Evolutionary conservation across 2,888 invertebrate species (phyloP).

Genomic region (Lypha dubia): DNA sequence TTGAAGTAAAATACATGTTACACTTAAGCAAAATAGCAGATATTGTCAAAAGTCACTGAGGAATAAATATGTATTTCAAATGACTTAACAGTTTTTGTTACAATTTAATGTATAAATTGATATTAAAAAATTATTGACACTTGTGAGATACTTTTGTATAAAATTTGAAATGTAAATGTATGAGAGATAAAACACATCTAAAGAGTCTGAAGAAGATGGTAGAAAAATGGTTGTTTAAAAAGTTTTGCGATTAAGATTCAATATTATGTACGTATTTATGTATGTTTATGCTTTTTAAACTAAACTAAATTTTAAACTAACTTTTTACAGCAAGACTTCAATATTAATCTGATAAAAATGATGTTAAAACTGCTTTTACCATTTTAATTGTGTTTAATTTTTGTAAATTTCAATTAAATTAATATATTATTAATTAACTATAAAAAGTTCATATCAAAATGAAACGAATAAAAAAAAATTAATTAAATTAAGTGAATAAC

Average conservation of each 20-base stretch:
- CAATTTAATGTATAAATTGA: constrained; percentile 34
- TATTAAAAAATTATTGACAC: constrained; percentile 27
- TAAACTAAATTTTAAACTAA: background rate
- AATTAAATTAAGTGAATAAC: constrained; percentile 46
- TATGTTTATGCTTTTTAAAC: background rate
- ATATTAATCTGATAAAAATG: constrained; percentile 2
- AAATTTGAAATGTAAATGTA: background rate
- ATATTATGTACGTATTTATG: too few species aligned
- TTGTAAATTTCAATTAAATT: constrained; percentile 23
- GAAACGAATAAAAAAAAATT: background rate
- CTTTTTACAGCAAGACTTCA: background rate
- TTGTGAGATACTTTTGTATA: constrained; percentile 12
- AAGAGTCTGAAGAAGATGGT: background rate
- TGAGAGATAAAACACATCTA: background rate
- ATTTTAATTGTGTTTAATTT: constrained; percentile 14
- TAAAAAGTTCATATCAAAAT: background rate
- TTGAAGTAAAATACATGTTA: constrained; percentile 28
- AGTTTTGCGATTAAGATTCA: too few species aligned
- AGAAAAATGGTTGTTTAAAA: background rate
- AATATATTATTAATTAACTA: constrained; percentile 52
- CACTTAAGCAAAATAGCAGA: constrained; percentile 12
- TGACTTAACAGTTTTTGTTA: constrained; percentile 13
- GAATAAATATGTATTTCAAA: constrained; percentile 11
- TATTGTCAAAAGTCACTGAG: background rate
- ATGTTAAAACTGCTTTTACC: background rate